Conservation (phyloP, 53 echinoderm and acorn worm genomes). For the Luidia sarsii region DNA sequence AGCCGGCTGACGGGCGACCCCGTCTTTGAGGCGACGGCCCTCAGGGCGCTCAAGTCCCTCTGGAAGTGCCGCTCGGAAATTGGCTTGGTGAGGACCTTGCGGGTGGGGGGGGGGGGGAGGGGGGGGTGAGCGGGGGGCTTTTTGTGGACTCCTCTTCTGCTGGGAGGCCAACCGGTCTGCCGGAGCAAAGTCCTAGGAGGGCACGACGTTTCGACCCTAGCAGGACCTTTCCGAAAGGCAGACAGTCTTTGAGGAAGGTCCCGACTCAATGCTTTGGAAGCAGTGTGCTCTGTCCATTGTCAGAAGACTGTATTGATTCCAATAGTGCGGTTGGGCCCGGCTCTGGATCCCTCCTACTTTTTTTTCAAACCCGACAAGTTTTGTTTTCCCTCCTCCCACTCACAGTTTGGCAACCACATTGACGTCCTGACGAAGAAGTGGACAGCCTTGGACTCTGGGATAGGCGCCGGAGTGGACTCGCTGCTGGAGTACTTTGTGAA, state of each 20-base stretch:
- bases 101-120: neutral
- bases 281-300: too few relatives aligned
- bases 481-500: constrained; percentile 92
- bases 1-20: constrained; percentile 92
- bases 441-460: constrained; percentile 90
- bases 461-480: constrained; percentile 96
- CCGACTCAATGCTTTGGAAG: too few relatives aligned
- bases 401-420: constrained; percentile 95
- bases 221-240: too few relatives aligned
- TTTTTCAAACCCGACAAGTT: too few relatives aligned
- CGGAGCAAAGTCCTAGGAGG: neutral
- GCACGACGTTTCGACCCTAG: too few relatives aligned
- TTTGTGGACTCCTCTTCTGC: neutral
- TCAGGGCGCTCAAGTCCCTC: constrained; percentile 75
- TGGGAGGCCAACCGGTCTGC: too few relatives aligned
- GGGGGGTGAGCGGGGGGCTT: too few relatives aligned
- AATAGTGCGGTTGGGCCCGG: too few relatives aligned
- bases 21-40: constrained; percentile 82
- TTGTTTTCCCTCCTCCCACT: too few relatives aligned
- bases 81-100: constrained; percentile 83
- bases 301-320: too few relatives aligned
- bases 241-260: too few relatives aligned
- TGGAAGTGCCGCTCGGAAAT: constrained; percentile 82
- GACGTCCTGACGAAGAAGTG: constrained; percentile 83
- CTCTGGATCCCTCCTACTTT: too few relatives aligned